Conservation (phyloP, 2,888 invertebrate species). For the Chrysolina oricalcia region DNA sequence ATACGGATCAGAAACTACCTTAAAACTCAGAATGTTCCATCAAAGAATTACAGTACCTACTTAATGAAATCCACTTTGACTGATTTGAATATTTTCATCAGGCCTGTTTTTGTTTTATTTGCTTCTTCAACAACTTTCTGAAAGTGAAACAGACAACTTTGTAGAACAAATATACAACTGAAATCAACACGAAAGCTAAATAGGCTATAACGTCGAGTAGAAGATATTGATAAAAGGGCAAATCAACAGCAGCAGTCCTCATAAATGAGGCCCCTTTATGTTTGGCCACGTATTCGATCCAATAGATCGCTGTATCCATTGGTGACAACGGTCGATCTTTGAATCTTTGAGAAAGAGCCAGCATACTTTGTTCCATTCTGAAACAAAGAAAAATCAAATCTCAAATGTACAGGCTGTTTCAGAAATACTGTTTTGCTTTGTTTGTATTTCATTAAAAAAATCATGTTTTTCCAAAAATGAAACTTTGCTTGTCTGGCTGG, state of each 20-base stretch:
- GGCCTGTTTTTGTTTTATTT: neutral
- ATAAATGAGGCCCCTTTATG: conserved; percentile 75
- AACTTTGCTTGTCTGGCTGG: too few species aligned
- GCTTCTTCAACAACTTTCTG: neutral
- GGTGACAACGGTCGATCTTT: conserved; percentile 76
- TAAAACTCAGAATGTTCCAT: too few species aligned
- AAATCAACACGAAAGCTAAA: neutral
- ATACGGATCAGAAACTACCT: too few species aligned
- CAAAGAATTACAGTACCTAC: too few species aligned
- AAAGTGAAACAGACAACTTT: neutral
- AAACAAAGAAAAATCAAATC: conserved; percentile 43
- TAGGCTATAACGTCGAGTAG: conserved; percentile 74
- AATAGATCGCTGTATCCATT: conserved; percentile 77
- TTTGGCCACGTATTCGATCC: conserved; percentile 79
- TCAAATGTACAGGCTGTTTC: too few species aligned
- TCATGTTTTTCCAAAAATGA: too few species aligned
- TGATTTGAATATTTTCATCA: neutral
- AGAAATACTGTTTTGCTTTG: too few species aligned
- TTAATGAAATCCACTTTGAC: too few species aligned
- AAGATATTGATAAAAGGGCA: conserved; percentile 74
- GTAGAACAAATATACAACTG: neutral
- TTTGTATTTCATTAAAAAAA: too few species aligned
- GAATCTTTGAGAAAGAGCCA: conserved; percentile 72
- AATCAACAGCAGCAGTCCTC: conserved; percentile 74
- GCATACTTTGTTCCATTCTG: conserved; percentile 67